A percentile compares a stretch with the other conserved stretches of the same genome.
phyloP scores from a whole-genome alignment of 2,797 vertebrate species.

The Anabas testudineus region DNA sequence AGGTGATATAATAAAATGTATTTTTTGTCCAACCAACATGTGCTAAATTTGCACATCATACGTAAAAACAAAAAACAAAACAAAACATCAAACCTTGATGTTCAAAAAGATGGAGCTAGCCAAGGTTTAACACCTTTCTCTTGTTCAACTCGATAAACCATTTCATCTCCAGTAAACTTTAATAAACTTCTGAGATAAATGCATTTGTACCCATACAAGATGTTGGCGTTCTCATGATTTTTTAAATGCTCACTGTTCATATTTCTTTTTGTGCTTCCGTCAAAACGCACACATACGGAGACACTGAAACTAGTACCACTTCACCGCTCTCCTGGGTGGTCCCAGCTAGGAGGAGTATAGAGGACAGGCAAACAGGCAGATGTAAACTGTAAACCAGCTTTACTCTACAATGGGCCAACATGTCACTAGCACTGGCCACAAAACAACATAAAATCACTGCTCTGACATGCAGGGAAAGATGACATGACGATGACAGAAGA shows the following conservation, averaged over 20 bases:
- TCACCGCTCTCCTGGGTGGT: constrained; percentile 92
- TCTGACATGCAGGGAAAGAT: constrained; percentile 68
- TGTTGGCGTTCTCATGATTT: neutral
- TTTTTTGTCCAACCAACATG: neutral
- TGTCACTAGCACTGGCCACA: constrained; percentile 81
- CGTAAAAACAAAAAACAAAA: too few relatives aligned
- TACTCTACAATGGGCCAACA: constrained; percentile 87
- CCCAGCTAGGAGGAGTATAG: constrained; percentile 89
- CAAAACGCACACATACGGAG: constrained; percentile 50
- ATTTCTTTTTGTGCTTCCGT: too few relatives aligned
- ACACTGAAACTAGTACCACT: constrained; percentile 80
- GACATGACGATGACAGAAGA: constrained; percentile 40
- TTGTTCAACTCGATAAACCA: too few relatives aligned
- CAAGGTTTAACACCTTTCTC: neutral
- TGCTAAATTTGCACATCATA: neutral
- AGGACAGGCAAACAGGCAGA: constrained; percentile 95
- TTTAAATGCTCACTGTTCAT: neutral
- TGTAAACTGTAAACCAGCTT: constrained; percentile 93
- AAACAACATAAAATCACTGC: constrained; percentile 75
- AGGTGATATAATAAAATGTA: neutral
- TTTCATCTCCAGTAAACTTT: neutral
- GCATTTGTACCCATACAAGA: neutral
- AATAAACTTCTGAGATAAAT: neutral
- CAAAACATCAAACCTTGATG: neutral
- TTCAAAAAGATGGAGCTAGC: neutral